A percentile compares a stretch with the other conserved stretches of the same genome.
These are phyloP conservation scores for Phenganax stokvisi DNA, from an alignment of 92 coral and sea anemone genomes.

Conservation along the genomic window DNA sequence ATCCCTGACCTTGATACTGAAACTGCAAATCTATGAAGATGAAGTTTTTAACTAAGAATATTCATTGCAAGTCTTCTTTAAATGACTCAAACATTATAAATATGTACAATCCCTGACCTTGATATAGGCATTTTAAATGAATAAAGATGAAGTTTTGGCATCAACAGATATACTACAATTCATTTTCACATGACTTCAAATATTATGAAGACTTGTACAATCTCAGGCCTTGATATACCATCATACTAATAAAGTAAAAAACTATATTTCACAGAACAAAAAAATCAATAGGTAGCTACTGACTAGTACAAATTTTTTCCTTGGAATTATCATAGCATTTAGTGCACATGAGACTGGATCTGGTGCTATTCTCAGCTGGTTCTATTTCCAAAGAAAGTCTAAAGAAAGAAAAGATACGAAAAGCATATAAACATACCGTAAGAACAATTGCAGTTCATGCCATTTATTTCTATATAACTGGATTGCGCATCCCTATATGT, in stretches of 20 bases:
- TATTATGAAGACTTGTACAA: constrained; percentile 7
- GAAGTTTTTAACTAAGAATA: background rate
- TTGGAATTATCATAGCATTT: constrained; percentile 62
- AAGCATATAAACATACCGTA: no score
- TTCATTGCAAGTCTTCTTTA: background rate
- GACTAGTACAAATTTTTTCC: constrained; percentile 57
- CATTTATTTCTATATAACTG: no score
- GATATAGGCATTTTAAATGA: background rate
- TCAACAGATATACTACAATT: background rate
- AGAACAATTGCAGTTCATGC: no score
- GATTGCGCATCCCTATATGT: no score
- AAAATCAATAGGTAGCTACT: constrained; percentile 45
- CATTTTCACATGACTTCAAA: background rate
- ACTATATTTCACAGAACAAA: background rate
- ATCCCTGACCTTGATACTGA: background rate
- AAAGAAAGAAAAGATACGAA: background rate
- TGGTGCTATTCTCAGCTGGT: constrained; percentile 56
- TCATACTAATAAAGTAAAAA: no score
- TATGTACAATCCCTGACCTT: background rate
- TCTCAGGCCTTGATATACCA: no score
- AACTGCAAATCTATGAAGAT: background rate
- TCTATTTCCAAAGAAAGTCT: constrained; percentile 88
- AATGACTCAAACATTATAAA: background rate
- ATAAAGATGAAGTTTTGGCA: background rate
- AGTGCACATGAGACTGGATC: constrained; percentile 36